These are phyloP conservation scores for Phaenicophaeus curvirostris DNA, from an alignment of 2,797 vertebrate genomes.

Conservation along the genomic window DNA sequence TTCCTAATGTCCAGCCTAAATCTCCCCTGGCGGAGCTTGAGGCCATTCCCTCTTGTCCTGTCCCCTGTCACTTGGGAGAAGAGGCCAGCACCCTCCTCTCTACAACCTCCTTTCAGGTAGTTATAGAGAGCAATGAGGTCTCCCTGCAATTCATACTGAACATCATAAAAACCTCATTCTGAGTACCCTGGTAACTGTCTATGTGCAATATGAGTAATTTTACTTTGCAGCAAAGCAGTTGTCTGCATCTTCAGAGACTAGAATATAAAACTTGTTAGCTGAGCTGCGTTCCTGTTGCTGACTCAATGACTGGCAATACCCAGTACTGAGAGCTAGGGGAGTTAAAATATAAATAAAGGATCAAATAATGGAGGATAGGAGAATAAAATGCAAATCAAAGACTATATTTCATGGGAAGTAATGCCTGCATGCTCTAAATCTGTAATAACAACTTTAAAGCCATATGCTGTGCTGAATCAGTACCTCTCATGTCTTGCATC, in stretches of 20 bases:
- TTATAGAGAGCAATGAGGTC: too few species aligned
- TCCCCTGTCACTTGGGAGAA: too few species aligned
- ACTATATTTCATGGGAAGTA: slow-evolving; percentile 27
- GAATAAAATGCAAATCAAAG: slow-evolving; percentile 34
- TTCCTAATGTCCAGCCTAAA: too few species aligned
- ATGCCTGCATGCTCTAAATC: background rate
- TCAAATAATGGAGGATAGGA: slow-evolving; percentile 14
- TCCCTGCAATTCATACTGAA: slow-evolving; percentile 7
- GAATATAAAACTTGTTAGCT: slow-evolving; percentile 65
- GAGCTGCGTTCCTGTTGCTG: slow-evolving; percentile 43
- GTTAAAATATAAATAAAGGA: slow-evolving; percentile 56
- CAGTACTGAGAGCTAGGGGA: slow-evolving; percentile 9
- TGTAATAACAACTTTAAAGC: background rate
- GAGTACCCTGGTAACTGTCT: slow-evolving; percentile 33
- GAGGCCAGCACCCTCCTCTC: too few species aligned
- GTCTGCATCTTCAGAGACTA: slow-evolving; percentile 37
- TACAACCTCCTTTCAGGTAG: too few species aligned
- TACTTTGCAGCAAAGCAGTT: slow-evolving; percentile 61
- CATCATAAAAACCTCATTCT: background rate
- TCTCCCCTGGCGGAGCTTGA: too few species aligned
- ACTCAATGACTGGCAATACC: slow-evolving; percentile 57
- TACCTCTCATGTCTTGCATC: background rate
- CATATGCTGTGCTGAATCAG: background rate
- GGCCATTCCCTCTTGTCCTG: too few species aligned
- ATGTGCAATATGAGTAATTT: slow-evolving; percentile 27